Evolutionary conservation across 2,888 invertebrate genomes (phyloP).

Genomic region (Nudaria mundana): DNA sequence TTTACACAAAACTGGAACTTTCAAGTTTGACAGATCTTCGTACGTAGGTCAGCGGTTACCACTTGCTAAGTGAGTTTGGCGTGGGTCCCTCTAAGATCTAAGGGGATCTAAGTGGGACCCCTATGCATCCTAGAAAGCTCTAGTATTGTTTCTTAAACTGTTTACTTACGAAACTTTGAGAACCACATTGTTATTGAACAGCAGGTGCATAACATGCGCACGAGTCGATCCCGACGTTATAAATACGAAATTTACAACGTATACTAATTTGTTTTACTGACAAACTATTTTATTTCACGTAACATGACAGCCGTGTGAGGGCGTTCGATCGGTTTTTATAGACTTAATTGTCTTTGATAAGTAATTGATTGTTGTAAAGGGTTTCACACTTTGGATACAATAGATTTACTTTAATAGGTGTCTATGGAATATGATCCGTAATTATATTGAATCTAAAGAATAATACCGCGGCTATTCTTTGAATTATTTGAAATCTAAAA

Average conservation of each 20-base stretch:
- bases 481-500: no score
- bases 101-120: no score
- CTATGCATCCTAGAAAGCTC: no score
- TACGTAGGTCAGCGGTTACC: no score
- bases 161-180: constrained; percentile 52
- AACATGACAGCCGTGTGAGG: constrained; percentile 28
- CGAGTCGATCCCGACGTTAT: constrained; percentile 45
- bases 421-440: not conserved
- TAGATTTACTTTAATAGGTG: not conserved
- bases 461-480: no score
- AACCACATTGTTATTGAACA: constrained; percentile 34
- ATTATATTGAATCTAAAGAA: no score
- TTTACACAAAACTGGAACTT: no score
- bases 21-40: no score
- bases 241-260: constrained; percentile 20
- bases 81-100: no score
- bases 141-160: no score
- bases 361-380: not conserved
- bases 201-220: constrained; percentile 62
- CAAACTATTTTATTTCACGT: constrained; percentile 33
- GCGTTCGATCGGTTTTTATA: constrained; percentile 1
- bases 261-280: constrained; percentile 37
- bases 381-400: not conserved
- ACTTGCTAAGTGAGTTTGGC: no score
- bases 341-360: not conserved